Percentiles rank a stretch among this genome's conserved stretches.
Evolutionary conservation across 2,888 invertebrate genomes (phyloP).

Genomic region (Zaprionus obscuricornis): DNA sequence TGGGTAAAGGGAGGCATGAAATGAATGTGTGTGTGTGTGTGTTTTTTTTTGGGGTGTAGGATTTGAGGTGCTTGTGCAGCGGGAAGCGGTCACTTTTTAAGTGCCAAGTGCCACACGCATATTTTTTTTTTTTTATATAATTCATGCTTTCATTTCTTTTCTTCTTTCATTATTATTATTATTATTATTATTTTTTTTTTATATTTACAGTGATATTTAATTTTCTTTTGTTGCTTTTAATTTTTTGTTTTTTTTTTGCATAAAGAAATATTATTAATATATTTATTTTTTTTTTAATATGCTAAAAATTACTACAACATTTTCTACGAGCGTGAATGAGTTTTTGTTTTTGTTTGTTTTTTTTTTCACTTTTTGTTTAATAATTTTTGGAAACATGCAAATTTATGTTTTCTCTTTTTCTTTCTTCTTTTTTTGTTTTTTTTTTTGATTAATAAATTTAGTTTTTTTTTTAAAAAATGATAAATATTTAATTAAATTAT

Average conservation of each 20-base stretch:
- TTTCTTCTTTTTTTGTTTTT: slow-evolving; percentile 5
- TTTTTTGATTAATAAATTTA: slow-evolving; percentile 42
- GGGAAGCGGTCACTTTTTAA: too few species aligned
- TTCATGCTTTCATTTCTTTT: slow-evolving; percentile 5
- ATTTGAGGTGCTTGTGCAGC: too few species aligned
- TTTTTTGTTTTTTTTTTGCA: slow-evolving; percentile 35
- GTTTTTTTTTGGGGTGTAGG: too few species aligned
- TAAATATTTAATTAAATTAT: slow-evolving; percentile 58
- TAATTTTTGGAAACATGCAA: slow-evolving; percentile 63
- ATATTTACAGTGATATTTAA: slow-evolving; percentile 55
- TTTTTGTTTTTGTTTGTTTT: slow-evolving; percentile 20
- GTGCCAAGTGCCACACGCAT: neutral
- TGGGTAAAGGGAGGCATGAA: too few species aligned
- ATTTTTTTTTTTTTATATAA: slow-evolving; percentile 15
- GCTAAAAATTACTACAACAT: slow-evolving; percentile 65
- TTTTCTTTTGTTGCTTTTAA: slow-evolving; percentile 20
- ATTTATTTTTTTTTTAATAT: slow-evolving; percentile 40
- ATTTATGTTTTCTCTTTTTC: slow-evolving; percentile 30
- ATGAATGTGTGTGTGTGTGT: too few species aligned
- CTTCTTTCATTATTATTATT: slow-evolving; percentile 17
- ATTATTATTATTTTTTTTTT: slow-evolving; percentile 28
- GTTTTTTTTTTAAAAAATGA: slow-evolving; percentile 28
- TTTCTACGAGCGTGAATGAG: slow-evolving; percentile 48
- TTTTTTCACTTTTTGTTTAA: slow-evolving; percentile 26
- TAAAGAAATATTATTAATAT: slow-evolving; percentile 29